Base-by-base conservation (phyloP, 2,797 vertebrate genomes). In the Simalia tracyae region DNA sequence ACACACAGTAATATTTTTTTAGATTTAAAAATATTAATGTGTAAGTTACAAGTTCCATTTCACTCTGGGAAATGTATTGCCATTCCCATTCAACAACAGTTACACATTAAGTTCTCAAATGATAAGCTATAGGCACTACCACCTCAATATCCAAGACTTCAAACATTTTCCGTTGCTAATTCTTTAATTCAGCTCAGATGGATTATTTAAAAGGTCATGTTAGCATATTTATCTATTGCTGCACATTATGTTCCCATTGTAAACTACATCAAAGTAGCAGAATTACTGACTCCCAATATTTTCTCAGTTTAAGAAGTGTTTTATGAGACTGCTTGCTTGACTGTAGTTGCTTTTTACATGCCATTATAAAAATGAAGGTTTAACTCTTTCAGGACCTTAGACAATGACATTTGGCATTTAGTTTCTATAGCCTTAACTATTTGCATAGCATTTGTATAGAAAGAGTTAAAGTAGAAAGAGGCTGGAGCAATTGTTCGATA, bases 211-310 rank as follows among this genome's bases (percentile, higher is more conserved):
- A 60, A 5, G 1, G 59, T 60, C 59, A 60, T 60, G 59, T 60
- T 60, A 60, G 7, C 50, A 7, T 60, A 60, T 17, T 17, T 60
- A 60, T 54, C 42, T 12, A 2, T 42, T 50, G 81, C 14, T 31
- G 57, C 17, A 22, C 60, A 59, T 17, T 31, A 42, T 26, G 19
- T 22, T 6, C 59, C 68, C 12, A 6, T 46, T 11, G 22, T 3
- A 91, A 56, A n/a, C 31, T 26, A 72, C n/a, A 42, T 50, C 17
- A n/a, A 86, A 24, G 59, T 42, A 66, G 26, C 11, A 8, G 24
- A 72, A 10, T 84, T 60, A 42, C 36, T 81, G 92, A 95, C 68
- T 93, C 86, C 9, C 26, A 19, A 17, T 91, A 95, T 94, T 92
- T 86, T 72, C 60, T 63, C 66, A 64, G 87, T 31, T 0, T 68